A percentile compares a stretch with the other conserved stretches of the same genome.
Evolutionary conservation across 2,888 invertebrate genomes (phyloP).

Genomic region (Macropis europaea): DNA sequence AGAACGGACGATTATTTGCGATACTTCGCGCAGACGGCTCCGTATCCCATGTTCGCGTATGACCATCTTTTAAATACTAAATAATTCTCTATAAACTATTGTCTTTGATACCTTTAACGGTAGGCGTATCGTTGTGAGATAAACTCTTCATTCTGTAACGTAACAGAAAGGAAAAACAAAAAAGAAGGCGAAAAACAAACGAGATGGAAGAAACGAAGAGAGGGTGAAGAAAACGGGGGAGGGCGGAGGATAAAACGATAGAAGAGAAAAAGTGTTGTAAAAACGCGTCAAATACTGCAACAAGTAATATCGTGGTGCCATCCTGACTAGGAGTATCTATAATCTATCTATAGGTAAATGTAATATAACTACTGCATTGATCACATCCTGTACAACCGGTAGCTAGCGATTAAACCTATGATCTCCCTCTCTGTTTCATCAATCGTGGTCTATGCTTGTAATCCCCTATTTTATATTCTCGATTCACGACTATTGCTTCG

Average conservation of each 20-base stretch:
- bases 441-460: slow-evolving; percentile 54
- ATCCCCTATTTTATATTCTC: slow-evolving; percentile 51
- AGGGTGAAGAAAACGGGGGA: slow-evolving; percentile 34
- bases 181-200: slow-evolving; percentile 51
- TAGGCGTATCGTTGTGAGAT: slow-evolving; percentile 77
- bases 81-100: slow-evolving; percentile 76
- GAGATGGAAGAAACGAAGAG: slow-evolving; percentile 49
- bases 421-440: slow-evolving; percentile 49
- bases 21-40: slow-evolving; percentile 8
- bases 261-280: slow-evolving; percentile 57
- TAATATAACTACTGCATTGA: slow-evolving; percentile 68
- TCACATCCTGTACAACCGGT: slow-evolving; percentile 64
- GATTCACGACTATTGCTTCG: slow-evolving; percentile 75
- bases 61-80: slow-evolving; percentile 73
- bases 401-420: slow-evolving; percentile 62
- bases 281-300: slow-evolving; percentile 78
- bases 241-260: slow-evolving; percentile 28
- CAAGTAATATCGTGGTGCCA: slow-evolving; percentile 78
- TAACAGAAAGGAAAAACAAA: slow-evolving; percentile 50
- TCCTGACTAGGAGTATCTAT: slow-evolving; percentile 78
- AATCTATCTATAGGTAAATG: slow-evolving; percentile 64
- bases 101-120: slow-evolving; percentile 76
- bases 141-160: slow-evolving; percentile 70
- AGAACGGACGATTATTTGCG: slow-evolving; percentile 4
- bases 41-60: slow-evolving; percentile 43